Evolutionary conservation across 2,888 invertebrate species (phyloP), one percentile per base, ranked within the genome.

Genomic region (Laspeyria flexula): DNA sequence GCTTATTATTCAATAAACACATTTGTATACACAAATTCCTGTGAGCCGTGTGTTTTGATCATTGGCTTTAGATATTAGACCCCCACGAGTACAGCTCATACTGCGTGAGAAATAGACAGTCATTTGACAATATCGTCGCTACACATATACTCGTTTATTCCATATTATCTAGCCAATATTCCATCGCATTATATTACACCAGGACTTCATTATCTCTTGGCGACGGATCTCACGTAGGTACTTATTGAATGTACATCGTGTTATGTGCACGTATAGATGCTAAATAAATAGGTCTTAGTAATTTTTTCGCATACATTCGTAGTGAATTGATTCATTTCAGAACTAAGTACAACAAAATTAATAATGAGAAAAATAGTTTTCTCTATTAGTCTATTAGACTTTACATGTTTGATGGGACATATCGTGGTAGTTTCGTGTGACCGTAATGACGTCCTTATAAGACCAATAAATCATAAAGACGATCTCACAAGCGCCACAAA

Each of bases 401-500:
- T 59, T 38, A 51, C 40, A 45, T 46, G 31, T 58, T 50, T 52
- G 47, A 47, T 59, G 38, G 43, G 42, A 33, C 33, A 43, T 67
- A 63, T 52, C 59, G 63, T 63, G 51, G 51, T 63, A 52, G 34
- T 62, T 73, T 73, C 75, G 70, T 79, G 80, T 78, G 85, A 86
- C 83, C 85, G 79, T 86, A 85, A 90, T 89, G 81, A 85, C 80
- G 81, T 88, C 85, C 84, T 87, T 86, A 88, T 85, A 88, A 86
- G 78, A 72, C 43, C 71, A 77, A 90, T 91, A 86, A 87, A 90
- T 90, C 88, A 90, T 90, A 85, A 69, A 80, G 83, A 81, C 79
- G 75, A 81, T 77, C 77, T 78, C 82, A 86, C 85, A 87, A 89
- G 89, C 89, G 88, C 88, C 90, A 89, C 88, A 89, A 85, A 87